phyloP scores from a whole-genome alignment of 2,797 vertebrate genomes.

The Notamacropus eugenii region DNA sequence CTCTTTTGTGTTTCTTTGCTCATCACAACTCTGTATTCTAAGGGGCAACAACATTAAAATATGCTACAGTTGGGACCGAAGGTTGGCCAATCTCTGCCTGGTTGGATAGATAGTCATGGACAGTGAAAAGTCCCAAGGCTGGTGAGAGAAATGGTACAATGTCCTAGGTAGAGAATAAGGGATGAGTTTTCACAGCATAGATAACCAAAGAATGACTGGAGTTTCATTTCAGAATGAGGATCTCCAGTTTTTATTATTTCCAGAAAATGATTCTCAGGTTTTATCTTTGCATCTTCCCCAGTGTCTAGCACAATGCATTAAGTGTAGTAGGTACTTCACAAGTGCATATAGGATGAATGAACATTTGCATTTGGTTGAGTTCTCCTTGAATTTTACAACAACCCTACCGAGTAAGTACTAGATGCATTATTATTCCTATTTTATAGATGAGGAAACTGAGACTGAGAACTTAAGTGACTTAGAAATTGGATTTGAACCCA shows the following conservation, averaged over 20 bases:
- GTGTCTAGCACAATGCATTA: background rate
- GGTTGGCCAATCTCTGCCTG: background rate
- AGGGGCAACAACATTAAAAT: background rate
- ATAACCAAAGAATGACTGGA: background rate
- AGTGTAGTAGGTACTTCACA: background rate
- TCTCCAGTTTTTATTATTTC: background rate
- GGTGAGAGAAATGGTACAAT: background rate
- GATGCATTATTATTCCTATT: background rate
- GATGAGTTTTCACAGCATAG: background rate
- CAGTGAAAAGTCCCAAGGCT: background rate
- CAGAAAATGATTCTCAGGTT: background rate
- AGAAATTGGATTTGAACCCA: background rate
- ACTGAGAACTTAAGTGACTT: background rate
- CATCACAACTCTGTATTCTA: background rate
- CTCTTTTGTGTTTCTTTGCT: background rate
- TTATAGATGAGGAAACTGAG: background rate
- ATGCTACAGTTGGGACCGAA: background rate
- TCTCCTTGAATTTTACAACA: background rate
- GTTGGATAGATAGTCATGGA: background rate
- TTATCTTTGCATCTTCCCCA: background rate
- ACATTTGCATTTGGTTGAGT: background rate
- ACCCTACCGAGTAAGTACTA: background rate
- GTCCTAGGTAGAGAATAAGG: constrained; percentile 15
- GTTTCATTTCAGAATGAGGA: background rate
- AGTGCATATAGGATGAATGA: background rate